Base-by-base conservation (phyloP, 2,797 vertebrate genomes). In the Champsocephalus esox region DNA sequence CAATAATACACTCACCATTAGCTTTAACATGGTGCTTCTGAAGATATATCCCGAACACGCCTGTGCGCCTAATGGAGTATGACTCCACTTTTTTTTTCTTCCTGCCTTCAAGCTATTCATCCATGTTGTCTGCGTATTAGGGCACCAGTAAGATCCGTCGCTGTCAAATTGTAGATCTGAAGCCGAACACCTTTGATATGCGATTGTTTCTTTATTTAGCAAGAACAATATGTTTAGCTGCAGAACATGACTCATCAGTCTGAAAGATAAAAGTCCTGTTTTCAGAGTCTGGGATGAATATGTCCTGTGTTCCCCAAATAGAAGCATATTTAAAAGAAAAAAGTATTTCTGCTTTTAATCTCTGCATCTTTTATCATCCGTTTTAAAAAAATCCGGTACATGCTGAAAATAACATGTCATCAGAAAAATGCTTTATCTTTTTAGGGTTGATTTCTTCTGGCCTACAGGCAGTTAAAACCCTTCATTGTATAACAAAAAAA, bases 121-220 rank as follows among this genome's bases (percentile, higher is more conserved):
- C 65, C 75, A 66, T 11, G 4, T 60, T 44, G 16, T 59, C 38
- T 28, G 73, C 5, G 2, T 13, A 16, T 21, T 7, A 28, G 58
- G 12, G 41, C 28, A 9, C 24, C 12, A 38, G 62, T 67, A 72
- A 73, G 19, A 34, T 57, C 45, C 45, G 51, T 50, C 44, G 57
- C 66, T 70, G 60, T 75, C 79, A 64, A 60, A 75, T 2, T 65
- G 65, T 3, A 34, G n/a, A 74, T 58, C 43, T 56, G 74, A 2
- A 48, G 66, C 73, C 66, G 52, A 58, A 72, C 45, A 48, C 2
- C 81, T 86, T 68, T 77, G 69, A 82, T 77, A 76, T 85, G 19
- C 5, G 51, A 75, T 56, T 75, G 50, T 61, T 66, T 79, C 81
- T 81, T 83, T 90, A 83, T 89, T 90, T 88, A 89, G 83, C 41